These are phyloP conservation scores for Adrianichthys oophorus DNA, from an alignment of 2,797 vertebrate genomes.

Conservation along the genomic window DNA sequence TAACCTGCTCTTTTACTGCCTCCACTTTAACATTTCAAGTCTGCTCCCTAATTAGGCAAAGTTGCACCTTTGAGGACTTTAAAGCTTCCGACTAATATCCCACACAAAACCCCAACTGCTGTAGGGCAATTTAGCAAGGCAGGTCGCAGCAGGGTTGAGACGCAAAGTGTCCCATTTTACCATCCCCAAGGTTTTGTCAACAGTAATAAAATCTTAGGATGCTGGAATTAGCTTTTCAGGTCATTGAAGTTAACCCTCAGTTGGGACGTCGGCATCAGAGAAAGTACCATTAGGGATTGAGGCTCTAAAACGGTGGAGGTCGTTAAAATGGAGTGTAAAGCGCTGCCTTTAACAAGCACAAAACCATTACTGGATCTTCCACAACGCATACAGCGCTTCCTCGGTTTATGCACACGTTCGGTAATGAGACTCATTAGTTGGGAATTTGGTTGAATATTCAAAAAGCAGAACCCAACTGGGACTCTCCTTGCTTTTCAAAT, in stretches of 20 bases:
- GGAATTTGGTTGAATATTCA: background rate
- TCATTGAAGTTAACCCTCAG: slow-evolving; percentile 5
- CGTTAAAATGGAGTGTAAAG: background rate
- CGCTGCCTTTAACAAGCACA: too few relatives aligned
- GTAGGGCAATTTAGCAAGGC: background rate
- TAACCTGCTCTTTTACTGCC: background rate
- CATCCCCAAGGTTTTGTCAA: slow-evolving; percentile 10
- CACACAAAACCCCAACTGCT: slow-evolving; percentile 6
- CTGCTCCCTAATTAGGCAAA: slow-evolving; percentile 1
- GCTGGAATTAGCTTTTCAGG: slow-evolving; percentile 16
- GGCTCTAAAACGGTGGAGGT: slow-evolving; percentile 3
- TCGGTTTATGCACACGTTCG: background rate
- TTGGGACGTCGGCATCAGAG: slow-evolving; percentile 11
- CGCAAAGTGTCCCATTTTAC: slow-evolving; percentile 4
- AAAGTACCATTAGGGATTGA: background rate
- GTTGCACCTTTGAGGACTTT: slow-evolving; percentile 1
- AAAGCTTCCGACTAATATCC: slow-evolving; percentile 10
- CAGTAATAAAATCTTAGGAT: slow-evolving; percentile 8
- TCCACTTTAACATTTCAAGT: slow-evolving; percentile 12
- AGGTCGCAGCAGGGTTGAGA: slow-evolving; percentile 7
- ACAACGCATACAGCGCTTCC: too few relatives aligned
- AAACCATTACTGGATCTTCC: too few relatives aligned
- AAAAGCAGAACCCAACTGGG: background rate
- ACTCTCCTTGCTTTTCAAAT: slow-evolving; percentile 32
- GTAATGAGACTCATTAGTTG: slow-evolving; percentile 2